Conservation (phyloP, 2,888 invertebrate genomes). For the Pyrocoelia pectoralis region DNA sequence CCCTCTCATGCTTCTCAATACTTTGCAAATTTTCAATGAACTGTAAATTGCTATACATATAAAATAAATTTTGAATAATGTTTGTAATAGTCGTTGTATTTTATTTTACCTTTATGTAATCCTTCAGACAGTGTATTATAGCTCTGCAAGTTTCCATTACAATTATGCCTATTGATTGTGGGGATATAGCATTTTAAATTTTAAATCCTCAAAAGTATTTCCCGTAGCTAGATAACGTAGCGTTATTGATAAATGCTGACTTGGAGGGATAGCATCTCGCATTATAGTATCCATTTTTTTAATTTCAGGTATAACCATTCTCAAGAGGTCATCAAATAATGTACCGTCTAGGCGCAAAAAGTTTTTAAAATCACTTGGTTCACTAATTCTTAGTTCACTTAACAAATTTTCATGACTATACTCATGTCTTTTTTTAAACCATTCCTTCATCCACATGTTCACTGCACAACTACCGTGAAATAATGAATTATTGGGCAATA, state of each 20-base stretch:
- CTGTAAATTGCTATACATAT: background rate
- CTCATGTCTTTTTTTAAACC: background rate
- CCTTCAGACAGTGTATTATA: constrained; percentile 30
- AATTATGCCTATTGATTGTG: constrained; percentile 36
- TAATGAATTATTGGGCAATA: no score
- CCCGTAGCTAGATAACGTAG: constrained; percentile 40
- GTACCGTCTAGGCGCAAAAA: constrained; percentile 25
- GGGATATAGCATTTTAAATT: constrained; percentile 36
- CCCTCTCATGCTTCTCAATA: no score
- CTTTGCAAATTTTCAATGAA: background rate
- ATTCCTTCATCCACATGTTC: no score
- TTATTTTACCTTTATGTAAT: constrained; percentile 35
- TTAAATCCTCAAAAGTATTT: constrained; percentile 39
- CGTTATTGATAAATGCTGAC: constrained; percentile 37
- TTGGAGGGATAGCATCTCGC: constrained; percentile 37
- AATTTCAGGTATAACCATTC: constrained; percentile 35
- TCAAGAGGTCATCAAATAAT: constrained; percentile 28
- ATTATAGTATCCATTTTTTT: constrained; percentile 27
- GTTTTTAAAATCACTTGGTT: constrained; percentile 26
- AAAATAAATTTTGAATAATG: background rate
- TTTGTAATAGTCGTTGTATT: background rate
- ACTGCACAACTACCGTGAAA: no score
- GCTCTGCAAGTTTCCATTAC: constrained; percentile 38
- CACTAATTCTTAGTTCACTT: background rate
- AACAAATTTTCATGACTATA: background rate